A percentile compares a stretch with the other conserved stretches of the same genome.
Evolutionary conservation across 2,113 vertebrate species (phyloP).

Genomic region (Balaeniceps rex): DNA sequence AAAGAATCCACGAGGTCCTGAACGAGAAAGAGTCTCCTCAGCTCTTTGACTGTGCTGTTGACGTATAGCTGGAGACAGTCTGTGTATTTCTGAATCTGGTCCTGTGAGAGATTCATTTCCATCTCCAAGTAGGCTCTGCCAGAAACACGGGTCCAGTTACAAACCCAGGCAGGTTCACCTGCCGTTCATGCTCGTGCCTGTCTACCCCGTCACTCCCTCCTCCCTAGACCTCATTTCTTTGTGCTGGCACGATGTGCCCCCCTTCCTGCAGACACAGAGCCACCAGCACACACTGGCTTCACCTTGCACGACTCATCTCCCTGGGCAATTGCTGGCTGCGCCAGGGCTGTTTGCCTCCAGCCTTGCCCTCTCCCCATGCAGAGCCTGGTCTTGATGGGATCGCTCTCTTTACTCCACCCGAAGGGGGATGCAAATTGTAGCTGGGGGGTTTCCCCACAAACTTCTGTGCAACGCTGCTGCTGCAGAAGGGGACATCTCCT

Average conservation of each 20-base stretch:
- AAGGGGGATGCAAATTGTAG: not conserved
- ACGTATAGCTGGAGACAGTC: slow-evolving; percentile 92
- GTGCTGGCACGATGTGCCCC: rapidly evolving
- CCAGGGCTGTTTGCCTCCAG: not conserved
- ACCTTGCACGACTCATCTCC: not conserved
- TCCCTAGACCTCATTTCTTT: not conserved
- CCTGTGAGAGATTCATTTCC: slow-evolving; percentile 93
- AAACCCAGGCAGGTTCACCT: not conserved
- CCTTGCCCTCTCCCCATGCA: not conserved
- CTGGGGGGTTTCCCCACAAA: not conserved
- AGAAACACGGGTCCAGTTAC: slow-evolving; percentile 11
- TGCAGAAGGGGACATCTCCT: not conserved
- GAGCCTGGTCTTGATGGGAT: not conserved
- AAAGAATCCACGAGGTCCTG: slow-evolving; percentile 97
- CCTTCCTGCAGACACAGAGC: not conserved
- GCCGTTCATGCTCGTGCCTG: rapidly evolving
- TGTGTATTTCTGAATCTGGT: slow-evolving; percentile 97
- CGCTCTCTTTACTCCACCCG: not conserved
- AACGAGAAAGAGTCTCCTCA: slow-evolving; percentile 95
- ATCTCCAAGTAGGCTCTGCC: slow-evolving; percentile 92
- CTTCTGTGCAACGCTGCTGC: not conserved
- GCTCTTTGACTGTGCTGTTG: slow-evolving; percentile 93
- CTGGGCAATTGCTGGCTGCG: not conserved
- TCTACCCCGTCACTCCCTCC: not conserved
- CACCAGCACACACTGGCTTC: not conserved